Conservation (phyloP, 1,140 invertebrate species). For the Liolophura sinensis region DNA sequence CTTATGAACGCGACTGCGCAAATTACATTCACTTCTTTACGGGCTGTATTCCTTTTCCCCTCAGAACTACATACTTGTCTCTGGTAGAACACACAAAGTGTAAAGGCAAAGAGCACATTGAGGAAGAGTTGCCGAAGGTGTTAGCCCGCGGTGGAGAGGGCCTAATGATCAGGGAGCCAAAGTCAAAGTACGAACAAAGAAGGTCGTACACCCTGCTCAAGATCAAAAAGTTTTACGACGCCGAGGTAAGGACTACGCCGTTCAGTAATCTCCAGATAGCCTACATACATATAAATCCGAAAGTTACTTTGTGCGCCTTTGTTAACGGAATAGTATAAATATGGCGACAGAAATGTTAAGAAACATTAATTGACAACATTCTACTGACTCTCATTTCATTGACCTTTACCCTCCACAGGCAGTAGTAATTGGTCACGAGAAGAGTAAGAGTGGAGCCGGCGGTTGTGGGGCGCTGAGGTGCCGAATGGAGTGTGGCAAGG, state of each 20-base stretch:
- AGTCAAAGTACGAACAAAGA: conserved; percentile 43
- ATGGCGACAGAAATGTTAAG: too few species aligned
- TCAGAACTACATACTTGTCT: too few species aligned
- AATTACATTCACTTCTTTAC: too few species aligned
- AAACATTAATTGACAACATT: too few species aligned
- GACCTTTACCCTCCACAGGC: conserved; percentile 25
- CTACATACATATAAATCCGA: too few species aligned
- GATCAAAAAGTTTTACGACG: conserved; percentile 55
- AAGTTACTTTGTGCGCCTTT: too few species aligned
- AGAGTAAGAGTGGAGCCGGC: conserved; percentile 41
- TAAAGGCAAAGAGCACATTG: conserved; percentile 38
- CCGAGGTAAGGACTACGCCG: conserved; percentile 39
- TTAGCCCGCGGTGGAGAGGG: conserved; percentile 45
- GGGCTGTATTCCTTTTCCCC: too few species aligned
- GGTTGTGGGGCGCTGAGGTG: conserved; percentile 40
- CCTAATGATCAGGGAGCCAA: conserved; percentile 48
- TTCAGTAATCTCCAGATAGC: too few species aligned
- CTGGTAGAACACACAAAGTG: conserved; percentile 44
- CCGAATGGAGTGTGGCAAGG: conserved; percentile 45
- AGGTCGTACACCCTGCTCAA: conserved; percentile 47
- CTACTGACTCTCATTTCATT: too few species aligned
- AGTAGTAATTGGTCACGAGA: conserved; percentile 44
- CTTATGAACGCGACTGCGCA: too few species aligned
- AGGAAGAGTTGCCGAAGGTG: conserved; percentile 41
- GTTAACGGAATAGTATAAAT: too few species aligned